Conservation (phyloP, 64 coral and sea anemone genomes). For the Porites lutea region DNA sequence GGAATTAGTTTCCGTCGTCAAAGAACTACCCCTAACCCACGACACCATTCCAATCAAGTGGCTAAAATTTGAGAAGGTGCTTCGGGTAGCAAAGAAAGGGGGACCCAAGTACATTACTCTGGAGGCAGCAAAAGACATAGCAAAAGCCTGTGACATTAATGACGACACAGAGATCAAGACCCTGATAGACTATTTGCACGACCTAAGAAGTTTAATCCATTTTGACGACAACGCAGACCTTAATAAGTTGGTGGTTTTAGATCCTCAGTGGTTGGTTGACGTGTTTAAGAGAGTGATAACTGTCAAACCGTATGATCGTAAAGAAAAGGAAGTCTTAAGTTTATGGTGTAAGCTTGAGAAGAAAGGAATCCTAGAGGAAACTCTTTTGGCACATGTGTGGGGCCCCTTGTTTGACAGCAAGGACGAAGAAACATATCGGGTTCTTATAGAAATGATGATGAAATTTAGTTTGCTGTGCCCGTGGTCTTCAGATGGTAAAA, state of each 20-base stretch:
- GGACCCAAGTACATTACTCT: neutral
- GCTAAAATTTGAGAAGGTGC: constrained; percentile 26
- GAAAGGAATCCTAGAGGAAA: constrained; percentile 15
- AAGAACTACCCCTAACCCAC: neutral
- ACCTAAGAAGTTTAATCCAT: constrained; percentile 32
- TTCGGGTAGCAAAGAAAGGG: neutral
- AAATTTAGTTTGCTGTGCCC: constrained; percentile 45
- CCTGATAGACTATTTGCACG: constrained; percentile 35
- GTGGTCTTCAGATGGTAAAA: neutral
- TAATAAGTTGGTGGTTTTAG: constrained; percentile 9
- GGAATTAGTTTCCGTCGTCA: constrained; percentile 4
- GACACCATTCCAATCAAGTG: constrained; percentile 8
- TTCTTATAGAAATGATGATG: constrained; percentile 30
- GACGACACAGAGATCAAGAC: constrained; percentile 13
- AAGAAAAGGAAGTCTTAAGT: neutral
- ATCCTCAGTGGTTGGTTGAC: constrained; percentile 53
- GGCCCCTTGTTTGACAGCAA: neutral
- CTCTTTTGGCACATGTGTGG: constrained; percentile 42
- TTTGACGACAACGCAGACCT: constrained; percentile 23
- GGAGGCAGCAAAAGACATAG: constrained; percentile 1
- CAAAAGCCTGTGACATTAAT: neutral
- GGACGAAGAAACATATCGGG: neutral
- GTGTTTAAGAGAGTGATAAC: constrained; percentile 47
- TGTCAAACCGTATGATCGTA: neutral
- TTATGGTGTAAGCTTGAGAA: constrained; percentile 32